phyloP scores from a whole-genome alignment of 2,113 vertebrate species.

The Donacobius atricapilla region DNA sequence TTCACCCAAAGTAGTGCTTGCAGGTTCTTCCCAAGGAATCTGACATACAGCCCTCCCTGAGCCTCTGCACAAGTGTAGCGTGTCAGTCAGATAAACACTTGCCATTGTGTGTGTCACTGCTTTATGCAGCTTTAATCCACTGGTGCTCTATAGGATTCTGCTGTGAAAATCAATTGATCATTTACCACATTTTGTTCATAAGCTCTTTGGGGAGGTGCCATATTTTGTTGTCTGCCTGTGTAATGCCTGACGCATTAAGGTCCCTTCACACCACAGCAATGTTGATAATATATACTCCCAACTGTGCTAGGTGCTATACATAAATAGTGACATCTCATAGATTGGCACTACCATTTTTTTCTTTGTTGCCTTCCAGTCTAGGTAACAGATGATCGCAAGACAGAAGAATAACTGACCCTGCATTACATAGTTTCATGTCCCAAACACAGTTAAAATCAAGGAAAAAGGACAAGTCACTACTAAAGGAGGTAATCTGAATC shows the following conservation, averaged over 20 bases:
- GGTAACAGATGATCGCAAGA: constrained; percentile 26
- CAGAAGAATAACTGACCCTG: not conserved
- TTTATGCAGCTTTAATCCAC: not conserved
- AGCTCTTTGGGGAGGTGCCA: constrained; percentile 1
- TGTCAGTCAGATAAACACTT: not conserved
- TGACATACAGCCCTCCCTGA: not conserved
- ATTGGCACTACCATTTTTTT: not conserved
- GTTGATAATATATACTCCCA: constrained; percentile 27
- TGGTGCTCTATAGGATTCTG: not conserved
- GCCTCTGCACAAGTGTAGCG: not conserved
- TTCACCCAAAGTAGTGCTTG: not conserved
- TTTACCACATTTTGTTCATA: not conserved
- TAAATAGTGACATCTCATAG: constrained; percentile 1
- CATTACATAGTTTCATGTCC: not conserved
- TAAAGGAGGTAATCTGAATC: not conserved
- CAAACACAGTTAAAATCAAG: not conserved
- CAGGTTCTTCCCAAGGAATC: not conserved
- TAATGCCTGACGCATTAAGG: constrained; percentile 34
- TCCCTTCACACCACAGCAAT: constrained; percentile 41
- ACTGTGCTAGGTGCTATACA: constrained; percentile 30
- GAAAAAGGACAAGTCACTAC: not conserved
- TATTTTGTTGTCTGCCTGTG: constrained; percentile 29
- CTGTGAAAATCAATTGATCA: not conserved
- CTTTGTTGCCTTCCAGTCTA: constrained; percentile 21
- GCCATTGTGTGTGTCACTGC: not conserved